A percentile compares a stretch with the other conserved stretches of the same genome.
Evolutionary conservation across 1,140 invertebrate genomes (phyloP).

Genomic region (Heliconius nattereri): DNA sequence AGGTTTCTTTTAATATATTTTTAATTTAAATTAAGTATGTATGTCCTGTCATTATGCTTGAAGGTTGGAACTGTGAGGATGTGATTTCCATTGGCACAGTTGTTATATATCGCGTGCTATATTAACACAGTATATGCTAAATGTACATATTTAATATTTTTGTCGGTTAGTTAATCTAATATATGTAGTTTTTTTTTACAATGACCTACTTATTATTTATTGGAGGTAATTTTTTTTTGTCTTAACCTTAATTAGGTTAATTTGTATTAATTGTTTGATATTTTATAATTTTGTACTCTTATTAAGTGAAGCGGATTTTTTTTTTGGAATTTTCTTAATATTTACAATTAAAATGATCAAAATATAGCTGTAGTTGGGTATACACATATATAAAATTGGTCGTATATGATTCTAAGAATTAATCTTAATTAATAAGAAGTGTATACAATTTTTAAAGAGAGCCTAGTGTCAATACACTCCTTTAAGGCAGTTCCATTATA

Average conservation of each 20-base stretch:
- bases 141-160: constrained; percentile 7
- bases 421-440: no score
- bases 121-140: constrained; percentile 24
- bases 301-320: not conserved
- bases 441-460: no score
- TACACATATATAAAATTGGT: no score
- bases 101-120: constrained; percentile 38
- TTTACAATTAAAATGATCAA: no score
- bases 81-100: constrained; percentile 66
- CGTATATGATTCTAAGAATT: no score
- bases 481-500: no score
- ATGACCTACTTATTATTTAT: constrained; percentile 19
- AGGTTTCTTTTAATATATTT: not conserved
- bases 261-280: not conserved
- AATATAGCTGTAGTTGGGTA: no score
- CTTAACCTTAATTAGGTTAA: not conserved
- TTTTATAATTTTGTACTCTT: not conserved
- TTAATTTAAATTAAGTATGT: constrained; percentile 3
- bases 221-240: not conserved
- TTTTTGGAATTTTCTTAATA: no score
- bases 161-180: constrained; percentile 13
- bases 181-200: constrained; percentile 1
- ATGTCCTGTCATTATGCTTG: constrained; percentile 72
- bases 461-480: no score
- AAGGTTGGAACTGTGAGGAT: constrained; percentile 57